A percentile compares a stretch with the other conserved stretches of the same genome.
phyloP scores from a whole-genome alignment of 2,888 invertebrate species.

The Drosophila vallismaia region DNA sequence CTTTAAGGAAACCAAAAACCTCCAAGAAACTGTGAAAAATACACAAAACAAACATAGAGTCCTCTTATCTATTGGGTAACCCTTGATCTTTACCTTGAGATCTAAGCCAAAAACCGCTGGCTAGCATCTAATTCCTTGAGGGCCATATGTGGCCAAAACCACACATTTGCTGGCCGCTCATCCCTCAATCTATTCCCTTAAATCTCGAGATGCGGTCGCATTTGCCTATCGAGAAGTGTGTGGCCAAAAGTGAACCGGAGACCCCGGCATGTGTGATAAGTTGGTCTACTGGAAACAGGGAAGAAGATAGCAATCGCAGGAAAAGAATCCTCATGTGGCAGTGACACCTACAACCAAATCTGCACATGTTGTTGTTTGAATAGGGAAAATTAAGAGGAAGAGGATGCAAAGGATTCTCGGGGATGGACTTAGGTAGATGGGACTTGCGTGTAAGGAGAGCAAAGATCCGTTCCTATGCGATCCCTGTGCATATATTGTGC shows the following conservation, averaged over 20 bases:
- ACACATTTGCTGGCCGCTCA: slow-evolving; percentile 19
- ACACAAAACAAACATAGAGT: neutral
- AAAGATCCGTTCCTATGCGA: slow-evolving; percentile 23
- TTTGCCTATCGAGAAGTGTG: slow-evolving; percentile 52
- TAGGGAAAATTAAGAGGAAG: slow-evolving; percentile 17
- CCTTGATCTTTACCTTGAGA: slow-evolving; percentile 3
- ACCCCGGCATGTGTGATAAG: slow-evolving; percentile 44
- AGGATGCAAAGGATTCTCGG: slow-evolving; percentile 1
- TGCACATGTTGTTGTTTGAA: slow-evolving; percentile 68
- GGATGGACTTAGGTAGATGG: slow-evolving; percentile 12
- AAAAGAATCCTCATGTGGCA: slow-evolving; percentile 59
- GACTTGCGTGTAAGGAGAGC: slow-evolving; percentile 43
- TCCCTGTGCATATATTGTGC: slow-evolving; percentile 33
- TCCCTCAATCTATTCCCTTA: slow-evolving; percentile 48
- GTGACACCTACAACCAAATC: slow-evolving; percentile 74
- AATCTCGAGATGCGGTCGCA: slow-evolving; percentile 47
- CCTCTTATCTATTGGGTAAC: neutral
- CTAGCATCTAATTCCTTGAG: slow-evolving; percentile 7
- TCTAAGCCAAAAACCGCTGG: slow-evolving; percentile 1
- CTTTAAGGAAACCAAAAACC: too few relatives aligned
- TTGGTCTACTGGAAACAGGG: slow-evolving; percentile 3
- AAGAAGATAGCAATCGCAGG: slow-evolving; percentile 51
- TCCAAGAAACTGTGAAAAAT: neutral
- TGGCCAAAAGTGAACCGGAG: slow-evolving; percentile 30
- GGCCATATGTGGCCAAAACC: slow-evolving; percentile 35